Evolutionary conservation across 2,888 invertebrate species (phyloP).

Genomic region (Tolmerus cingulatus): DNA sequence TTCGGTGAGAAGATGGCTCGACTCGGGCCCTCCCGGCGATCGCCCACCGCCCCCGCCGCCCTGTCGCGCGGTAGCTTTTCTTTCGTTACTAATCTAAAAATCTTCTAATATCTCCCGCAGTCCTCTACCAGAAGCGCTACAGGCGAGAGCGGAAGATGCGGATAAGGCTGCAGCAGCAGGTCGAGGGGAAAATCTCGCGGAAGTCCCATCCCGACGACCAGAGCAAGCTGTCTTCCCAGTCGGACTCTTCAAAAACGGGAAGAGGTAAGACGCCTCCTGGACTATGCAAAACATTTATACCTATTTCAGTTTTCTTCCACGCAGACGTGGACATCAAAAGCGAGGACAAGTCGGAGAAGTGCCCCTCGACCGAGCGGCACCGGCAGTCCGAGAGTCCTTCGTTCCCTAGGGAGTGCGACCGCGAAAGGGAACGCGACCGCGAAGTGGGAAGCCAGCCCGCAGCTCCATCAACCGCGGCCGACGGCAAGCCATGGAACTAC

Average conservation of each 20-base stretch:
- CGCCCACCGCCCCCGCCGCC: background rate
- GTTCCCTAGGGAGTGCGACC: slow-evolving; percentile 54
- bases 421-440: slow-evolving; percentile 53
- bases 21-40: background rate
- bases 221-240: slow-evolving; percentile 74
- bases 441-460: slow-evolving; percentile 53
- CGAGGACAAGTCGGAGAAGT: slow-evolving; percentile 39
- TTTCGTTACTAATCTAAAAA: slow-evolving; percentile 11
- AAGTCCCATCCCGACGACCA: slow-evolving; percentile 83
- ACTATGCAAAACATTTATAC: background rate
- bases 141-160: slow-evolving; percentile 86
- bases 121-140: slow-evolving; percentile 87
- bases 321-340: slow-evolving; percentile 1
- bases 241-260: slow-evolving; percentile 80
- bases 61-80: background rate
- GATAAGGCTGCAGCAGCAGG: slow-evolving; percentile 83
- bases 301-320: background rate
- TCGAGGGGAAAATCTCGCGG: slow-evolving; percentile 76
- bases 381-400: slow-evolving; percentile 48
- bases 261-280: slow-evolving; percentile 66
- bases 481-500: slow-evolving; percentile 73
- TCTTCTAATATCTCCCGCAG: slow-evolving; percentile 67
- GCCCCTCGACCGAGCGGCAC: slow-evolving; percentile 57
- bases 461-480: slow-evolving; percentile 63
- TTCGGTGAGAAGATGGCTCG: slow-evolving; percentile 17